phyloP scores from a whole-genome alignment of 2,888 invertebrate species.

The Ectobius pallidus region DNA sequence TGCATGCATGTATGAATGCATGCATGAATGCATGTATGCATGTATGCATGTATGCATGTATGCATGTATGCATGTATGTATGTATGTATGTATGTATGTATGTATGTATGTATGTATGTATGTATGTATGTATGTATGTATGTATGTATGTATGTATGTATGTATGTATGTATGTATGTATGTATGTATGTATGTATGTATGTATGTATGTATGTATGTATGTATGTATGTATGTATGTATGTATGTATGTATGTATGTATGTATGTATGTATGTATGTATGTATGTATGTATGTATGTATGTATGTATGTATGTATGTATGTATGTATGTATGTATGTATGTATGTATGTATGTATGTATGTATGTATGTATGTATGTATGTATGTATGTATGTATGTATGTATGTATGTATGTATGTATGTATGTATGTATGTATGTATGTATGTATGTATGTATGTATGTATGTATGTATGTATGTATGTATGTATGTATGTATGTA shows the following conservation, averaged over 20 bases:
- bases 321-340: conserved; percentile 13
- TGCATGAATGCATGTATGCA: conserved; percentile 9
- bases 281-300: conserved; percentile 2
- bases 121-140: conserved; percentile 16
- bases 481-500: conserved; percentile 17
- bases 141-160: conserved; percentile 20
- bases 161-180: conserved; percentile 26
- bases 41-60: conserved; percentile 12
- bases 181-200: conserved; percentile 19
- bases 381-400: neutral
- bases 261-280: conserved; percentile 1
- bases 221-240: conserved; percentile 26
- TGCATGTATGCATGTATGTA: conserved; percentile 23
- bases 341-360: conserved; percentile 18
- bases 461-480: conserved; percentile 5
- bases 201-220: conserved; percentile 13
- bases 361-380: conserved; percentile 13
- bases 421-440: conserved; percentile 8
- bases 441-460: conserved; percentile 15
- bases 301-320: conserved; percentile 14
- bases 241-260: conserved; percentile 22
- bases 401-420: conserved; percentile 15
- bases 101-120: conserved; percentile 18
- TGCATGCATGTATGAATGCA: too few species aligned
- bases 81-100: conserved; percentile 18